phyloP scores from a whole-genome alignment of 2,888 invertebrate species.

The Apocheima hispidaria region DNA sequence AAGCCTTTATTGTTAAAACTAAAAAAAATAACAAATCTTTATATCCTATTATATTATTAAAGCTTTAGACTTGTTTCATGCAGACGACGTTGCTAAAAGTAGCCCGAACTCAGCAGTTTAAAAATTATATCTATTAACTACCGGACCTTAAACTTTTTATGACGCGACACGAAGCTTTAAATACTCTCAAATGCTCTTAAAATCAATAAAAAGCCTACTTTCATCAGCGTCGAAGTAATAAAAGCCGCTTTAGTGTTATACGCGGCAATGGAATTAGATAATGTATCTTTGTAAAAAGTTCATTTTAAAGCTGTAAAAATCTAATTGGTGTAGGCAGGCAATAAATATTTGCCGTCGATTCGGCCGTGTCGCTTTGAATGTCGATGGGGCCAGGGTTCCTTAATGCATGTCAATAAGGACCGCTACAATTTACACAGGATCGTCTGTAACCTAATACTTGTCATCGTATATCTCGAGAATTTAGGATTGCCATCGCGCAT shows the following conservation, averaged over 20 bases:
- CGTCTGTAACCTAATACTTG: constrained; percentile 63
- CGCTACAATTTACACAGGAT: constrained; percentile 66
- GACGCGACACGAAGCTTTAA: constrained; percentile 72
- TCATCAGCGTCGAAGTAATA: constrained; percentile 79
- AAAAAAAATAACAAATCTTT: not conserved
- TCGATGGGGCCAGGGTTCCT: constrained; percentile 68
- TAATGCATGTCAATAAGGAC: constrained; percentile 79
- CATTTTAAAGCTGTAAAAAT: constrained; percentile 74
- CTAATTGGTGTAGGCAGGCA: constrained; percentile 74
- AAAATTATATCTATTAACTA: constrained; percentile 71
- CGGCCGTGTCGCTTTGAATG: constrained; percentile 67
- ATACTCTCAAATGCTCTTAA: constrained; percentile 80
- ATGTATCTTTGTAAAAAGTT: constrained; percentile 76
- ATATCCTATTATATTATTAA: not conserved
- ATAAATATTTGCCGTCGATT: constrained; percentile 76
- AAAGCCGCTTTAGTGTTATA: constrained; percentile 80
- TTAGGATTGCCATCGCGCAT: constrained; percentile 46
- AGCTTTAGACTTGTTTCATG: not conserved
- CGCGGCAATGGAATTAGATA: constrained; percentile 78
- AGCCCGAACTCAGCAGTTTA: constrained; percentile 36
- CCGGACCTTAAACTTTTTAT: constrained; percentile 75
- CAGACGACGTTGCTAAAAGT: not conserved
- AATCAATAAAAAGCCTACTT: constrained; percentile 83
- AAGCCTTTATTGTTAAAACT: no score
- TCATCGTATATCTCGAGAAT: constrained; percentile 62